phyloP scores from a whole-genome alignment of 2,797 vertebrate genomes.

The Artibeus jamaicensis region DNA sequence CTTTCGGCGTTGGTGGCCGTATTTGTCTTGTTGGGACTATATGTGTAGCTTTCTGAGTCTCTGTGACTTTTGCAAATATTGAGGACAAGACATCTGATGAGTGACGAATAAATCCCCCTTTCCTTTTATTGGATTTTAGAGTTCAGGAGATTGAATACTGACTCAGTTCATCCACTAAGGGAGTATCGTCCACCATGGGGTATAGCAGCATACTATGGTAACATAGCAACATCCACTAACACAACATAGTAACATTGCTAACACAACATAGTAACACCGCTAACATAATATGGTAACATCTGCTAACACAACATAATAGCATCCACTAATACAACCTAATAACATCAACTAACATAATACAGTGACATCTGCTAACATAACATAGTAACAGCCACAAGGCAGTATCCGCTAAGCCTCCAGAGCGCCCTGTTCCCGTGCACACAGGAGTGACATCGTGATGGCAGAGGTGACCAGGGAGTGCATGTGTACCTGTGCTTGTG shows the following conservation, averaged over 20 bases:
- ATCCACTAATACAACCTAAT: not conserved
- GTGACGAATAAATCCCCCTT: not conserved
- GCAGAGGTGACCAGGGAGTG: not conserved
- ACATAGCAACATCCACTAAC: not conserved
- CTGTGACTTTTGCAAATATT: not conserved
- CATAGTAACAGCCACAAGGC: not conserved
- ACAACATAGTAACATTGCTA: not conserved
- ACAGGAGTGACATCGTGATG: fast-evolving
- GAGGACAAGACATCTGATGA: not conserved
- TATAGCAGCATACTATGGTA: no score
- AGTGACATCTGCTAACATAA: not conserved
- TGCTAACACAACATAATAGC: not conserved
- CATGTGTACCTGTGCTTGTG: not conserved
- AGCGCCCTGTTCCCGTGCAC: not conserved
- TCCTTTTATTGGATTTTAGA: not conserved
- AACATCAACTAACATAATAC: not conserved
- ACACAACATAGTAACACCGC: not conserved
- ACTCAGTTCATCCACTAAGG: not conserved
- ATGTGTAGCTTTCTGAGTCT: not conserved
- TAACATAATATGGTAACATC: not conserved
- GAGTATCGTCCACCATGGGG: not conserved
- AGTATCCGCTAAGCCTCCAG: not conserved
- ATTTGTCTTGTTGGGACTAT: not conserved
- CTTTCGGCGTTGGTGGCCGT: not conserved
- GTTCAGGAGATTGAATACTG: not conserved